Conservation (phyloP, 1,140 invertebrate genomes). For the Kradibia gibbosae region DNA sequence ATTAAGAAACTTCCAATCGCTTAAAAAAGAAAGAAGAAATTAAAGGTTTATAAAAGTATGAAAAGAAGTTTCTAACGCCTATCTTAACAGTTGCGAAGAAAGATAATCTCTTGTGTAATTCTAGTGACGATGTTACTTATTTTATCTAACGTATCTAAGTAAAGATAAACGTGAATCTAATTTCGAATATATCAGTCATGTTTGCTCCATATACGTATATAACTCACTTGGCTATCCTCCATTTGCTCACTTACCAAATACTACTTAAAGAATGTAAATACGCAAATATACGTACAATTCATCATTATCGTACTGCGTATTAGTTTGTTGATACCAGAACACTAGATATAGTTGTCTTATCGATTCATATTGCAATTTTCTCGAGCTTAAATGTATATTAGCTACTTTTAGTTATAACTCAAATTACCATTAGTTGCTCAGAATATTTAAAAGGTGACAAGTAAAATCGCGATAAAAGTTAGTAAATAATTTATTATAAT, state of each 20-base stretch:
- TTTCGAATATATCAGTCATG: not conserved
- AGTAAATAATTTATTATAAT: too few species aligned
- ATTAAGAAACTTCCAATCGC: too few species aligned
- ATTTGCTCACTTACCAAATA: not conserved
- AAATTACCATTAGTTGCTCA: too few species aligned
- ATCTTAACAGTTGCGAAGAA: too few species aligned
- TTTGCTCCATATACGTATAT: not conserved
- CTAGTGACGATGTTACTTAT: not conserved
- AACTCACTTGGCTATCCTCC: not conserved
- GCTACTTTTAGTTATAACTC: too few species aligned
- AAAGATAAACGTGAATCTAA: not conserved
- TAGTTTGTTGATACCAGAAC: not conserved
- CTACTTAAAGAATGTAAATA: not conserved
- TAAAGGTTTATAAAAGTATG: too few species aligned
- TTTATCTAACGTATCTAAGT: not conserved
- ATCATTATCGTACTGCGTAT: not conserved
- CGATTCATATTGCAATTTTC: not conserved
- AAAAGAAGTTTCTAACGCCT: too few species aligned
- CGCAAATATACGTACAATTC: not conserved
- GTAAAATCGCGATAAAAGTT: too few species aligned
- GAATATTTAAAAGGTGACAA: too few species aligned
- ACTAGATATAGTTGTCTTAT: not conserved
- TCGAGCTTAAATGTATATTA: not conserved
- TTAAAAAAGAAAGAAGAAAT: too few species aligned
- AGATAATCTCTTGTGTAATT: too few species aligned